Conservation (phyloP, 2,797 vertebrate genomes). For the Alosa sapidissima region DNA sequence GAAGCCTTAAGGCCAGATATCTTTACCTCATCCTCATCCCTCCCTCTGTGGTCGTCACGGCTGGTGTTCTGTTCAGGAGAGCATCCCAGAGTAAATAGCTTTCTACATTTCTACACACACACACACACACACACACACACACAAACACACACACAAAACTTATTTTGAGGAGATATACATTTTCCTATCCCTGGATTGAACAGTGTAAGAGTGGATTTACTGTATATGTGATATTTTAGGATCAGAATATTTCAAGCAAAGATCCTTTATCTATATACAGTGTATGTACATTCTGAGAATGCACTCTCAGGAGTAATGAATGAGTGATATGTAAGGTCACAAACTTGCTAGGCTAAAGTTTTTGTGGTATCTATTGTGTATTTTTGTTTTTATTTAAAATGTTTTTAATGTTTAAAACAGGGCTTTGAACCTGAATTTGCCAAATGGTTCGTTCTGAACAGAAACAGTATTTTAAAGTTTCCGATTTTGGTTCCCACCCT, state of each 20-base stretch:
- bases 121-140: not conserved
- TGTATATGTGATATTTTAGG: not conserved
- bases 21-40: not conserved
- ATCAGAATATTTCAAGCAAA: not conserved
- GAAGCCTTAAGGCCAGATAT: not conserved
- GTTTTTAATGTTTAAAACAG: too few relatives aligned
- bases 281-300: not conserved
- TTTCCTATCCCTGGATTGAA: not conserved
- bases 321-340: too few relatives aligned
- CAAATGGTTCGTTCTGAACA: too few relatives aligned
- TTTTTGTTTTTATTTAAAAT: too few relatives aligned
- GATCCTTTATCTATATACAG: not conserved
- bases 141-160: not conserved
- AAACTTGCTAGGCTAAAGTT: too few relatives aligned
- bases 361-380: too few relatives aligned
- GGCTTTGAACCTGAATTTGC: too few relatives aligned
- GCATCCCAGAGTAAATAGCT: not conserved
- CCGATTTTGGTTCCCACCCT: too few relatives aligned
- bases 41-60: not conserved
- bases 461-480: too few relatives aligned
- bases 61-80: not conserved
- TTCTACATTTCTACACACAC: not conserved
- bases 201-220: not conserved
- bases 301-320: too few relatives aligned
- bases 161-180: too few relatives aligned